A percentile compares a stretch with the other conserved stretches of the same genome.
These are phyloP conservation scores for Bothrops alternatus DNA, from an alignment of 2,797 vertebrate species.

Conservation along the genomic window DNA sequence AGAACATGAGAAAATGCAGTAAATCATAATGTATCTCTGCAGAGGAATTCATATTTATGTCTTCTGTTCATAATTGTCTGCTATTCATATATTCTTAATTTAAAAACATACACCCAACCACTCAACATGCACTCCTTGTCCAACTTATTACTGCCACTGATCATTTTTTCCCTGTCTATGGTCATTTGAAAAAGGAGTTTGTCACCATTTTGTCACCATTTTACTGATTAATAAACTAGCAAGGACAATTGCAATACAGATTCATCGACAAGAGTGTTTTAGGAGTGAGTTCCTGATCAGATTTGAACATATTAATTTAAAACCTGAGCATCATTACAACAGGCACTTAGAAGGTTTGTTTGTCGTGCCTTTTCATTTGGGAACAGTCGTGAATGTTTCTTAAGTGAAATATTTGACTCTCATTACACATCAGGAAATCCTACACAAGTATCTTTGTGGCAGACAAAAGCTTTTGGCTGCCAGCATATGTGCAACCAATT, in stretches of 20 bases:
- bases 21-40: background rate
- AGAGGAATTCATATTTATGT: background rate
- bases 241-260: background rate
- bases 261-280: background rate
- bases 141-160: background rate
- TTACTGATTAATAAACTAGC: background rate
- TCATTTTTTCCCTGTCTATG: background rate
- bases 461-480: background rate
- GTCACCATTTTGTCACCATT: constrained; percentile 17
- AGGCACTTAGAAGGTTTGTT: background rate
- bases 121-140: background rate
- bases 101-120: background rate
- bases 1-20: background rate
- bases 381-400: background rate
- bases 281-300: constrained; percentile 16
- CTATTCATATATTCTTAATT: background rate
- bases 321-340: constrained; percentile 50
- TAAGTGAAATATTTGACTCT: background rate
- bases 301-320: constrained; percentile 38
- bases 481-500: background rate
- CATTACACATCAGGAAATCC: background rate
- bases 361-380: background rate
- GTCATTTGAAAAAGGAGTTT: background rate
- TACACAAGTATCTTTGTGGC: background rate
- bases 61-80: background rate